Percentiles rank a stretch among this genome's conserved stretches.
phyloP scores from a whole-genome alignment of 2,113 vertebrate species.

The Craseonycteris thonglongyai region DNA sequence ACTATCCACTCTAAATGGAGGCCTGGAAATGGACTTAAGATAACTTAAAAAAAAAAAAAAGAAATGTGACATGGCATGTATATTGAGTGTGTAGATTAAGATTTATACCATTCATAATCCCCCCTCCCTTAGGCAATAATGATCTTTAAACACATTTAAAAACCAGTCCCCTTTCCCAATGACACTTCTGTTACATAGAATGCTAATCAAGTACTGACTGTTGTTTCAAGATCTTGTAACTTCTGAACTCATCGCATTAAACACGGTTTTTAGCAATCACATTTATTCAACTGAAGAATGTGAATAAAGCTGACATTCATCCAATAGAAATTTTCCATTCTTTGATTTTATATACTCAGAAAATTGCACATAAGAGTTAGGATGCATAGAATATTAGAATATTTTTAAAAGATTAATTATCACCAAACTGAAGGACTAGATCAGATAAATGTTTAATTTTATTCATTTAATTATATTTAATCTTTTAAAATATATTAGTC shows the following conservation, averaged over 20 bases:
- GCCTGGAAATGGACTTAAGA: not conserved
- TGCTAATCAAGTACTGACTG: not conserved
- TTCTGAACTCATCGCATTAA: constrained; percentile 30
- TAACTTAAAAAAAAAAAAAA: not conserved
- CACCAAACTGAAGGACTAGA: not conserved
- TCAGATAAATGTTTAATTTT: not conserved
- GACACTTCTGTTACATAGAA: constrained; percentile 8
- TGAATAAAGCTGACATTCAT: not conserved
- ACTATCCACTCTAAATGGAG: not conserved
- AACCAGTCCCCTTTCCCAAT: not conserved
- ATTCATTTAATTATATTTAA: constrained; percentile 13
- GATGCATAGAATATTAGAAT: not conserved
- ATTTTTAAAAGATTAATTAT: constrained; percentile 27
- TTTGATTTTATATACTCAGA: not conserved
- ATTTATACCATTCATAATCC: not conserved
- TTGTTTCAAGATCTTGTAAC: not conserved
- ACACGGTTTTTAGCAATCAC: not conserved
- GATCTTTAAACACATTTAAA: not conserved
- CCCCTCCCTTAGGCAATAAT: not conserved
- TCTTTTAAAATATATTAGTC: not conserved
- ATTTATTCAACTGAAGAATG: constrained; percentile 8
- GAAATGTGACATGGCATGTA: not conserved
- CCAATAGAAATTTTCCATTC: not conserved
- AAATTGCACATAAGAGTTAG: not conserved
- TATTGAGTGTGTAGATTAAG: not conserved